Base-by-base conservation (phyloP, 1,140 invertebrate species). In the Drosophila serrata region DNA sequence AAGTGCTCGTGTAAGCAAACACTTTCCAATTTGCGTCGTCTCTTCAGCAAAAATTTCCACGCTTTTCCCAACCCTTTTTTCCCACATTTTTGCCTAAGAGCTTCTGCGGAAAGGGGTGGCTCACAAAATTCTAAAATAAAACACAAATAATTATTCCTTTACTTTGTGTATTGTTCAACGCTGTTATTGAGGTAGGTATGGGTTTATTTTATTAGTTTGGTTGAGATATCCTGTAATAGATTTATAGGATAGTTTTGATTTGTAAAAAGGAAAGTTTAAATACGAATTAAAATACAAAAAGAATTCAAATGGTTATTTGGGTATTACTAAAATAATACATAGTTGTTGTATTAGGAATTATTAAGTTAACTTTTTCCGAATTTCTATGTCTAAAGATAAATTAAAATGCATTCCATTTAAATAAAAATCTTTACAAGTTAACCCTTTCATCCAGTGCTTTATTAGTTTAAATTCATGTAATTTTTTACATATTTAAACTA, bases 1-100 rank as follows among this genome's bases (percentile, higher is more conserved):
- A 90, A 90, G 85, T 90, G 67, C 85, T 90, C 64, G 82, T 90
- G 85, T 79, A 90, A 73, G 81, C 78, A 90, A 90, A 90, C 85
- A 90, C 86, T 90, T 90, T 75, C 74, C 67, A 67, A 75, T 81
- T 74, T 77, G 65, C 75, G 75, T 84, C 79, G 69, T 88, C 76
- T 74, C 73, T 56, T 56, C 49, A 76, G 79, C 68, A 56, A 75
- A 75, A 75, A 62, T 81, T 90, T 74, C 40, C 57, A 64, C 55
- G 85, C 53, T 80, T 65, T 49, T 46, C 51, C 61, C 29, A 11
- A 24, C 31, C 48, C 15, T 4, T 17, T 19, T 15, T 13, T 3
- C 3, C 22, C 12, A 1, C 6, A 31, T 33, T 68, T 68, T 68
- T 64, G 39, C 29, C 9, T 39, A 42, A 69, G 45, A 48, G 37